Percentiles rank a stretch among this genome's conserved stretches.
Evolutionary conservation across 2,113 vertebrate species (phyloP).

Genomic region (Puffinus mauretanicus): DNA sequence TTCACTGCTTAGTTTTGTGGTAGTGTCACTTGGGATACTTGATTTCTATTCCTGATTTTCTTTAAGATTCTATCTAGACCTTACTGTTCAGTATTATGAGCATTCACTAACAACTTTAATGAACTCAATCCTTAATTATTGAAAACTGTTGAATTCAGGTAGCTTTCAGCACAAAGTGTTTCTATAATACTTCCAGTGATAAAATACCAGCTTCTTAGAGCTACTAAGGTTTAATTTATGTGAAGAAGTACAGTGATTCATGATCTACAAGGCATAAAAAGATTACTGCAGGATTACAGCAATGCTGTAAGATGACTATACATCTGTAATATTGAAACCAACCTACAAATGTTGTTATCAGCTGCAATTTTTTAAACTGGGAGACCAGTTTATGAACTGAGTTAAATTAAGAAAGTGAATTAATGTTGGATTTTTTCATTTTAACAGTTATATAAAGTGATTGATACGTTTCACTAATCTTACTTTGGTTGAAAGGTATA

Average conservation of each 20-base stretch:
- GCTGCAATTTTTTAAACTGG: background rate
- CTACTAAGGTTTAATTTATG: background rate
- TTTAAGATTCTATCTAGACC: background rate
- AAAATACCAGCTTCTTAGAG: background rate
- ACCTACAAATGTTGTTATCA: background rate
- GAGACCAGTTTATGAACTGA: background rate
- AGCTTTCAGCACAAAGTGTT: background rate
- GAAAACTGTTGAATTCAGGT: background rate
- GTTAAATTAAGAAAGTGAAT: background rate
- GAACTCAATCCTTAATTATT: background rate
- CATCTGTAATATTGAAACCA: background rate
- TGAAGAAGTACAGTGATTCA: background rate
- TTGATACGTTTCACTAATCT: background rate
- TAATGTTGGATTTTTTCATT: background rate
- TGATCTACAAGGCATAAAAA: background rate
- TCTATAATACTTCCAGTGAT: background rate
- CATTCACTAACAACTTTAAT: background rate
- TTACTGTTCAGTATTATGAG: background rate
- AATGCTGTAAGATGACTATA: background rate
- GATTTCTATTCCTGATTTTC: background rate
- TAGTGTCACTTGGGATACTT: background rate
- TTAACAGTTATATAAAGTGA: background rate
- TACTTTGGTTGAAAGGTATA: background rate
- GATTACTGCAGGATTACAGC: background rate
- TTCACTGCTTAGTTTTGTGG: background rate